Evolutionary conservation across 2,113 vertebrate species (phyloP), one percentile per base, ranked within the genome.

Genomic region (Pollachius pollachius): DNA sequence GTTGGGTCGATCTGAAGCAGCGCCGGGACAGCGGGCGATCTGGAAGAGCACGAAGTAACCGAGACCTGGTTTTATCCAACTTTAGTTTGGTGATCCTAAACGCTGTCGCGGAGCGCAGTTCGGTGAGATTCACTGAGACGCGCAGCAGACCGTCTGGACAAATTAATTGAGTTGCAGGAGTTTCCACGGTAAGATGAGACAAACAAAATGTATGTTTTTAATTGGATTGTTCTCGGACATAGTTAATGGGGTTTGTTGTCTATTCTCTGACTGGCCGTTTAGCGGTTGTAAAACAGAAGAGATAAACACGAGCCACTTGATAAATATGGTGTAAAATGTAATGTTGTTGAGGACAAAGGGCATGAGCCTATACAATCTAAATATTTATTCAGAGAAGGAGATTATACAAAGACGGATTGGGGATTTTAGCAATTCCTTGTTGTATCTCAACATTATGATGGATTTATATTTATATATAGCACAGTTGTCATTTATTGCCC

Each of bases 131-230:
- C 30, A 6, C 12, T 11, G 52, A 16, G 8, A 54, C 52, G 8
- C 52, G 52, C 52, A 30, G 30, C 52, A 54, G 4, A 3, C 3
- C 12, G 52, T 54, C 16, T 54, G 17, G 23, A 57, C 52, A 54
- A 21, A 17, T 4, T 25, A 27, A 64, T 52, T 52, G 62, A 52
- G 41, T 23, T 4, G 25, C 69, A 48, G 62, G 34, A 25, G 65
- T 76, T 67, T 64, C 4, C n/a, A 84, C 81, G 89, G 87, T 90
- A 89, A 89, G 89, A 75, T 3, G n/a, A 65, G 68, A 30, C 25
- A 4, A 48, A 11, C 9, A 48, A 48, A 9, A 48, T 48, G 9
- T 12, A 9, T 48, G 18, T 37, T 41, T 48, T 69, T 73, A 68
- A 30, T 18, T 15, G 21, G 2, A 18, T 15, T 62, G 61, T 15